Conservation (phyloP, 1,140 invertebrate genomes). For the Patella vulgata region DNA sequence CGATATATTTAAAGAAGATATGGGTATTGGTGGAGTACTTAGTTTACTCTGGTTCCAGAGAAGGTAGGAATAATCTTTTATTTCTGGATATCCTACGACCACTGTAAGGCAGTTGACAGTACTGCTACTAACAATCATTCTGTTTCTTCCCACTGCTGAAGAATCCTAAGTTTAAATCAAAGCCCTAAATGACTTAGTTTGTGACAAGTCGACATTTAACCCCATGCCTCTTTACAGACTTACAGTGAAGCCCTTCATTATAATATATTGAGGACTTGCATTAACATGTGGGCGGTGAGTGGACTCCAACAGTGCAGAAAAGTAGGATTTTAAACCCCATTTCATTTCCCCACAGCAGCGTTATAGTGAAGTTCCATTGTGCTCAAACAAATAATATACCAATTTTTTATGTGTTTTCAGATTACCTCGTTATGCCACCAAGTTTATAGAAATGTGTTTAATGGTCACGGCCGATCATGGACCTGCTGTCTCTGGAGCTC, state of each 20-base stretch:
- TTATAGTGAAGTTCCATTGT: too few species aligned
- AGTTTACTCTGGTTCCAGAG: conserved; percentile 98
- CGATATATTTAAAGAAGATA: conserved; percentile 80
- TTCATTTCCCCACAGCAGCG: too few species aligned
- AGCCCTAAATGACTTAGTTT: too few species aligned
- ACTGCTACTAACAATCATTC: not conserved
- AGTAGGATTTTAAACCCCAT: too few species aligned
- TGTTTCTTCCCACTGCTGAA: conserved; percentile 1
- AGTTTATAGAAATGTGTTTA: conserved; percentile 99
- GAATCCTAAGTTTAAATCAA: too few species aligned
- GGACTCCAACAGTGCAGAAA: too few species aligned
- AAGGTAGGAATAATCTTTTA: conserved; percentile 41
- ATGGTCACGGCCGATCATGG: conserved; percentile 99
- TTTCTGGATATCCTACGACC: not conserved
- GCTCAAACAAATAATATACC: too few species aligned
- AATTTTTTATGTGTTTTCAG: conserved; percentile 66
- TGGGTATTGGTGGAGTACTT: conserved; percentile 98
- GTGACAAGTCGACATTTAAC: too few species aligned
- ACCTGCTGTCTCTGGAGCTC: conserved; percentile 97
- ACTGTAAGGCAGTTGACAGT: not conserved
- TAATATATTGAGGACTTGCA: too few species aligned
- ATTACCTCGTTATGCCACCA: conserved; percentile 91
- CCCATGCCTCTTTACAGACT: too few species aligned
- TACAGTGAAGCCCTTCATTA: too few species aligned
- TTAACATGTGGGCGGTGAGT: too few species aligned